A percentile compares a stretch with the other conserved stretches of the same genome.
phyloP scores from a whole-genome alignment of 2,113 vertebrate genomes.

The Uropsilus gracilis region DNA sequence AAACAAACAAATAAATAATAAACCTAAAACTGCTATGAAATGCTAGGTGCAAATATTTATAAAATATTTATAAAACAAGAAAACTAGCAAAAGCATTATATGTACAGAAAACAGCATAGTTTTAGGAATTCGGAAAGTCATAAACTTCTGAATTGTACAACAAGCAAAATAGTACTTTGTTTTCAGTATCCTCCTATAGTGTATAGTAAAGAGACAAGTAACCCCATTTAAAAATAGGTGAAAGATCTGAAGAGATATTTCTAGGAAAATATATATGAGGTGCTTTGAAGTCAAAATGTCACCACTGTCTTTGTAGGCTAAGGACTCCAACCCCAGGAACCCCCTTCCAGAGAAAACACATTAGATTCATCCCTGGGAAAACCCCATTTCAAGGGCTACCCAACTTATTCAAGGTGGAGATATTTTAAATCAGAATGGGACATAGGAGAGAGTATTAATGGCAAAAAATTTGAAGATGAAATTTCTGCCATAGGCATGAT shows the following conservation, averaged over 20 bases:
- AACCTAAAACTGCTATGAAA: neutral
- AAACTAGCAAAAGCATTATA: neutral
- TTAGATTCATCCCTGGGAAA: constrained; percentile 92
- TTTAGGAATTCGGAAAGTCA: neutral
- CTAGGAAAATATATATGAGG: neutral
- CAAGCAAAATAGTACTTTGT: neutral
- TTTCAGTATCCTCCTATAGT: neutral
- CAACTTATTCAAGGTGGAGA: constrained; percentile 98
- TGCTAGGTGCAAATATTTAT: neutral
- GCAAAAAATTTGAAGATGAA: constrained; percentile 99
- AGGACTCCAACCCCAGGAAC: constrained; percentile 87
- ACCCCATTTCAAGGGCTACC: constrained; percentile 97
- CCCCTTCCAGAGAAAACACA: constrained; percentile 96
- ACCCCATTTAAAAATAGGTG: neutral
- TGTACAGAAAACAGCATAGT: neutral
- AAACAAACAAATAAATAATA: no score
- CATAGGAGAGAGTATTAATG: constrained; percentile 99
- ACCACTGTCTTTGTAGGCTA: constrained; percentile 77
- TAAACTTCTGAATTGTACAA: neutral
- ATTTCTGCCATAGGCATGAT: constrained; percentile 98
- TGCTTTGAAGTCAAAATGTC: constrained; percentile 62
- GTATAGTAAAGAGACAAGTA: neutral
- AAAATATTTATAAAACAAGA: neutral
- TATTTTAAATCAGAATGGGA: constrained; percentile 97
- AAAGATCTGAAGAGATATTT: neutral